Base-by-base conservation (phyloP, 2,888 invertebrate species). In the Spodoptera exigua region DNA sequence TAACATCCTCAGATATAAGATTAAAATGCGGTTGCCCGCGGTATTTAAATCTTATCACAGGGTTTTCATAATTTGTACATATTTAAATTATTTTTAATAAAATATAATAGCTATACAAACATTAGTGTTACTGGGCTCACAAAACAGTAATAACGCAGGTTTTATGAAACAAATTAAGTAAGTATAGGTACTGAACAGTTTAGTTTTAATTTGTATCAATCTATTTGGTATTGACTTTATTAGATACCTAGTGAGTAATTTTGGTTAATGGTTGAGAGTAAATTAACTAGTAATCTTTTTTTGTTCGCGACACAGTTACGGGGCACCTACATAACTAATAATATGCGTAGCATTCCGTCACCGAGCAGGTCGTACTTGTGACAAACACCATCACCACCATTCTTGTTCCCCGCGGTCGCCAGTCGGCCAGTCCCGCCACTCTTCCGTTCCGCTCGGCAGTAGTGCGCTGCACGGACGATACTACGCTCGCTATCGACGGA, bases 381-480 rank as follows among this genome's bases (percentile, higher is more conserved):
- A 70, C 75, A 73, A 74, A 78, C 83, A 72, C 77, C 82, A 79
- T 81, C 81, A 80, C 81, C 81, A 81, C 78, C 83, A 80, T 82
- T 82, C 82, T 82, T 80, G 78, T 76, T 74, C 82, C 81, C 85
- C 86, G 66, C 41, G 66, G 49, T 9, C 27, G 58, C 34, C 44
- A 27, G 27, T 5, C 27, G 9, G 82, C 82, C 80, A 74, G 70
- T 60, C 74, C 70, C 71, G 45, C 74, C 64, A 69, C 67, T 70
- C 40, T 63, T 66, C 53, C 64, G 67, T 45, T 56, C 71, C 81
- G 77, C 80, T 81, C 84, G 86, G 74, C 87, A 91, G 92, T 91
- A 84, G 89, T 85, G 86, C 87, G 87, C 83, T 82, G 88, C 81
- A 86, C 90, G 87, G 85, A 84, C 81, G 80, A 78, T 84, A 86